A percentile compares a stretch with the other conserved stretches of the same genome.
phyloP scores from a whole-genome alignment of 2,888 invertebrate species.

The Cephus pulcher region DNA sequence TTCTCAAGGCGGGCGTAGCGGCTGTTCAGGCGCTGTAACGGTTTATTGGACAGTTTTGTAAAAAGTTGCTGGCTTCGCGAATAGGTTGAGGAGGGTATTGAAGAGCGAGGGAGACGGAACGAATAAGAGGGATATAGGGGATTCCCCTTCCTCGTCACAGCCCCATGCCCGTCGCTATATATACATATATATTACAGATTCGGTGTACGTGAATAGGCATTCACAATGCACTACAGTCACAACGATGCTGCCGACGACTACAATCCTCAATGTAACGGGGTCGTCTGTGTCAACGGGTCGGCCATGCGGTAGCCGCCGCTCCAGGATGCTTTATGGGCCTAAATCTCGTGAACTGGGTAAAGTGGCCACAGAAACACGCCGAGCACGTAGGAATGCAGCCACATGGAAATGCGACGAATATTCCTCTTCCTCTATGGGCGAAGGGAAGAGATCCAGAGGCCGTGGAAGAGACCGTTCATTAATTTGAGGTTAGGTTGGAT shows the following conservation, averaged over 20 bases:
- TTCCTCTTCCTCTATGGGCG: too few relatives aligned
- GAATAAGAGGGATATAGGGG: slow-evolving; percentile 20
- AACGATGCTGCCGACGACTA: neutral
- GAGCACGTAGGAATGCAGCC: slow-evolving; percentile 14
- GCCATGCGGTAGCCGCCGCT: slow-evolving; percentile 17
- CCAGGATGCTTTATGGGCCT: slow-evolving; percentile 25
- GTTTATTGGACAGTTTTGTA: slow-evolving; percentile 40
- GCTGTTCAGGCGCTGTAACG: slow-evolving; percentile 42
- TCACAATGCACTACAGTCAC: too few relatives aligned
- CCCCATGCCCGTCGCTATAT: neutral
- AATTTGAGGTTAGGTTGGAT: too few relatives aligned
- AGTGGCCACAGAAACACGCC: slow-evolving; percentile 9
- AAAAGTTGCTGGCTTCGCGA: slow-evolving; percentile 25
- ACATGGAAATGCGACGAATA: neutral
- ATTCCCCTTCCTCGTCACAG: neutral
- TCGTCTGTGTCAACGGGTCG: slow-evolving; percentile 34
- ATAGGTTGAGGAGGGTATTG: slow-evolving; percentile 19
- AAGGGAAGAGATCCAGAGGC: too few relatives aligned
- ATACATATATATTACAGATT: neutral
- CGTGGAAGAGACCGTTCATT: too few relatives aligned
- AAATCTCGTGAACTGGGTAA: slow-evolving; percentile 32
- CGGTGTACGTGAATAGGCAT: too few relatives aligned
- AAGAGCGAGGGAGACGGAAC: slow-evolving; percentile 9
- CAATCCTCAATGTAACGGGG: slow-evolving; percentile 36
- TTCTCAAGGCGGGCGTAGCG: slow-evolving; percentile 36